phyloP scores from a whole-genome alignment of 2,888 invertebrate genomes.

The Tipula vernalis region DNA sequence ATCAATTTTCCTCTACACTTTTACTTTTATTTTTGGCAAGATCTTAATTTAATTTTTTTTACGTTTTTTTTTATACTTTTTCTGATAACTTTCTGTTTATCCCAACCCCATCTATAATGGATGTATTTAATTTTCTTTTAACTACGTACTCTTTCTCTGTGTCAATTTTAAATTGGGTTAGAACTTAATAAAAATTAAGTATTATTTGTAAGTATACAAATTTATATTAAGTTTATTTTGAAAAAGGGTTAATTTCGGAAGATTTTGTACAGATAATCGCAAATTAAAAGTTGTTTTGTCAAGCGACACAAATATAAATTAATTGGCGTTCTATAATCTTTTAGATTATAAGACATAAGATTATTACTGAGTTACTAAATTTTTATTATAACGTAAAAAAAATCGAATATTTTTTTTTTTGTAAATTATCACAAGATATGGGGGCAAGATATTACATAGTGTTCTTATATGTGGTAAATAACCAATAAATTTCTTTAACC shows the following conservation, averaged over 20 bases:
- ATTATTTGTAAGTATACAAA: not conserved
- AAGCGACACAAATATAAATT: too few species aligned
- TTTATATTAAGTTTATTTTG: not conserved
- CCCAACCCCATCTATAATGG: not conserved
- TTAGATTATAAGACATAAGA: too few species aligned
- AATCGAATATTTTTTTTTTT: too few species aligned
- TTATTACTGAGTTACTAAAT: too few species aligned
- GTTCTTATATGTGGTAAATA: too few species aligned
- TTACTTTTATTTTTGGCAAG: not conserved
- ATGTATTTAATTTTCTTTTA: not conserved
- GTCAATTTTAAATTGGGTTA: not conserved
- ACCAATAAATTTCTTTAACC: too few species aligned
- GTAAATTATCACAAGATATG: too few species aligned
- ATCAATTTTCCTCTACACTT: not conserved
- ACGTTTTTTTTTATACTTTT: not conserved
- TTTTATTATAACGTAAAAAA: too few species aligned
- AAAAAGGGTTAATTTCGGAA: not conserved
- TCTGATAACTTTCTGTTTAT: not conserved
- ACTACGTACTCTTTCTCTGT: not conserved
- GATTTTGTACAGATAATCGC: too few species aligned
- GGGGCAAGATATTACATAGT: too few species aligned
- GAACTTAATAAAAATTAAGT: not conserved
- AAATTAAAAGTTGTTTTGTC: too few species aligned
- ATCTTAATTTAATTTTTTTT: not conserved
- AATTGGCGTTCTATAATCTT: too few species aligned